Percentiles rank a stretch among this genome's conserved stretches.
Evolutionary conservation across 2,113 vertebrate species (phyloP).

Genomic region (Oplegnathus fasciatus): DNA sequence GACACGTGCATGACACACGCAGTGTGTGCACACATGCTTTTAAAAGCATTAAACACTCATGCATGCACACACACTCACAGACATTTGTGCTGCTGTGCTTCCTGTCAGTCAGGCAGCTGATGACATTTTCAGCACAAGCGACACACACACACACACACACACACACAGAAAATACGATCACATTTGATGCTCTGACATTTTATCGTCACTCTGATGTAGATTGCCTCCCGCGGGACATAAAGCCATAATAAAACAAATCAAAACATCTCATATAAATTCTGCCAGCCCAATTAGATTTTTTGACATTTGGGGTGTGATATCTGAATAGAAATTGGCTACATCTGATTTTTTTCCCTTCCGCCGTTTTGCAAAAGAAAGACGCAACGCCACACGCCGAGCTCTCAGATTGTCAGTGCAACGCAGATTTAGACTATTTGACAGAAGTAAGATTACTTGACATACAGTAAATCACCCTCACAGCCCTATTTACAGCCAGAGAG

Average conservation of each 20-base stretch:
- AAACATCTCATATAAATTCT: conserved; percentile 27
- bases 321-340: neutral
- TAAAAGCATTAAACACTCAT: conserved; percentile 1
- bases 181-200: conserved; percentile 68
- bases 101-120: conserved; percentile 41
- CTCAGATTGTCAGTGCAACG: conserved; percentile 6
- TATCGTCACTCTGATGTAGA: conserved; percentile 42
- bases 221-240: conserved; percentile 17
- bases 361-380: neutral
- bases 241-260: conserved; percentile 42
- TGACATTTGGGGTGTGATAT: conserved; percentile 35
- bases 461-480: conserved; percentile 50
- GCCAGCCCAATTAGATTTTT: conserved; percentile 7
- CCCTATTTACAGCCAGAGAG: conserved; percentile 25
- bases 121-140: conserved; percentile 65
- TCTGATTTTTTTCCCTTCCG: conserved; percentile 16
- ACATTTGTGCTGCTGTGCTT: neutral
- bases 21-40: neutral
- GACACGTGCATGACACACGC: neutral
- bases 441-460: conserved; percentile 39
- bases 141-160: neutral
- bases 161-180: conserved; percentile 27
- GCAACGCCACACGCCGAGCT: neutral
- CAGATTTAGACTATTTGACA: conserved; percentile 49
- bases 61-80: neutral